Evolutionary conservation across 2,113 vertebrate genomes (phyloP).

Genomic region (Motacilla tschutschensis): DNA sequence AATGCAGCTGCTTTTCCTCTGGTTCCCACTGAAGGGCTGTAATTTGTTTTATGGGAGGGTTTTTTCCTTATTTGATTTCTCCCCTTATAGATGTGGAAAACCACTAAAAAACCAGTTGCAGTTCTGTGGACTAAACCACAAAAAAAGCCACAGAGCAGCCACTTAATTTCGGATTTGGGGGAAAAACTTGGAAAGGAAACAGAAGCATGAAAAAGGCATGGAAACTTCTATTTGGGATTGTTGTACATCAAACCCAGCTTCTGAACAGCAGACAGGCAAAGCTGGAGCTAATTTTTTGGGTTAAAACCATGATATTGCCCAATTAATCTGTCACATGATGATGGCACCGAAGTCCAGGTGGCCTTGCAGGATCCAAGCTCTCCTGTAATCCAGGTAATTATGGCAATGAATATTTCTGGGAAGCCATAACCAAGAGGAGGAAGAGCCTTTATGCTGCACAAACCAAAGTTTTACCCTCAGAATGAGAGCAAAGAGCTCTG

Average conservation of each 20-base stretch:
- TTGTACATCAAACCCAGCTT: background rate
- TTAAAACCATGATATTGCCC: background rate
- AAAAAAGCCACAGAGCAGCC: background rate
- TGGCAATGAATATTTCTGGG: background rate
- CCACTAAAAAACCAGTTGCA: background rate
- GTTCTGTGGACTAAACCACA: background rate
- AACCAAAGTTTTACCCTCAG: background rate
- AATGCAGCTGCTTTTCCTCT: background rate
- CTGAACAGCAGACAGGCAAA: background rate
- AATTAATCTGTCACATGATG: background rate
- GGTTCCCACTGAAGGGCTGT: background rate
- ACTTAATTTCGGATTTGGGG: background rate
- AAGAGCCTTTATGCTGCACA: background rate
- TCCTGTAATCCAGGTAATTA: background rate
- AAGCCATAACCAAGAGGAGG: background rate
- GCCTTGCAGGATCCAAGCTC: background rate
- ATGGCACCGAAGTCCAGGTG: accelerated
- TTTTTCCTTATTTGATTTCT: background rate
- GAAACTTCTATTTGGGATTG: accelerated
- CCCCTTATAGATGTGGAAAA: background rate
- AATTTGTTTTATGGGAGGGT: background rate
- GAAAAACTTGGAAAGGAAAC: background rate
- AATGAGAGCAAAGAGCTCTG: background rate
- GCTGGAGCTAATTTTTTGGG: background rate
- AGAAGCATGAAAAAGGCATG: background rate